Base-by-base conservation (phyloP, 2,113 vertebrate genomes). In the Bufo bufo region DNA sequence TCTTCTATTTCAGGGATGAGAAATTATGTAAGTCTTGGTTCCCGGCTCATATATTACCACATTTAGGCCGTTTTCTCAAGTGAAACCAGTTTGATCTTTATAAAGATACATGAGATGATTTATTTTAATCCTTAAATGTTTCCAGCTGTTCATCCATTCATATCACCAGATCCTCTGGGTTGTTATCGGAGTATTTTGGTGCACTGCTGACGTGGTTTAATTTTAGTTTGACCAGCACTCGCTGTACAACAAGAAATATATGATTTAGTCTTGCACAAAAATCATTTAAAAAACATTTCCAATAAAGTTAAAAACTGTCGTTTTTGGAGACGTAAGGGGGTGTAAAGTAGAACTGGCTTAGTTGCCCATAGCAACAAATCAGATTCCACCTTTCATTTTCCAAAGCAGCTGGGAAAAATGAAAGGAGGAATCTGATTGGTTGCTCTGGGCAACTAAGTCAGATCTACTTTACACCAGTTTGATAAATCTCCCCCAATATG, bases 91-190 rank as follows among this genome's bases (percentile, higher is more conserved):
- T 56, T 54, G 16, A 52, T 78, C 77, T 78, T 78, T 78, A 54
- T 78, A 78, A 78, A 78, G 50, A 78, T 78, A 78, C 77, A 56
- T 23, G 11, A 78, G 50, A 78, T 78, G 50, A 13, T 78, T 78
- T 78, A 78, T 78, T 78, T 78, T 23, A 78, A 78, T 78, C 50
- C 49, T 56, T 78, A 56, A 78, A 78, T 78, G 50, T 78, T 78
- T 78, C 77, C 77, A 78, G 77, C 50, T 78, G 77, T 78, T 78
- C 77, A 56, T 4, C 77, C 49, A 78, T 54, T 78, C 54, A 78
- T 78, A 23, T 56, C 43, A n/a, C 50, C 19, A 23, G 77, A 78
- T 78, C 49, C 50, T 23, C 20, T 8, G 20, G 0, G 77, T 78
- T 52, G 49, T 77, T 56, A 52, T 56, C 77, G 14, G 23, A 56